Conservation (phyloP, 2,113 vertebrate species). For the Thunnus maccoyii region DNA sequence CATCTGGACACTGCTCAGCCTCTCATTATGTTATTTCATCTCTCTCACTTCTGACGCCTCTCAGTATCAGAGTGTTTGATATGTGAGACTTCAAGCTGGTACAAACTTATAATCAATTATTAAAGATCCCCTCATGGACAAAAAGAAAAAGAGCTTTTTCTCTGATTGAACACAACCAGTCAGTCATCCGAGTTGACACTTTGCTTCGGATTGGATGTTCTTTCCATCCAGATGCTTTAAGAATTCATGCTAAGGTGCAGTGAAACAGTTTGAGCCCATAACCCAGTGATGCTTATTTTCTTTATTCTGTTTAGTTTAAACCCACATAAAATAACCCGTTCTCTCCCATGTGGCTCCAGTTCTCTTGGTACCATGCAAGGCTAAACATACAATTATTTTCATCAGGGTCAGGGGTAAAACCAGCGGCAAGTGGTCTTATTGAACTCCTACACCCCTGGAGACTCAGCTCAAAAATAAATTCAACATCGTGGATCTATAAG, state of each 20-base stretch:
- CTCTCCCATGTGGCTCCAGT: too few species aligned
- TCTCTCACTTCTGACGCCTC: neutral
- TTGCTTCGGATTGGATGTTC: neutral
- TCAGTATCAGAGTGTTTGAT: slow-evolving; percentile 1
- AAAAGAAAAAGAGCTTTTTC: neutral
- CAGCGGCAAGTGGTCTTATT: too few species aligned
- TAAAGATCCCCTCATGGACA: neutral
- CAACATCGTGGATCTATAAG: too few species aligned
- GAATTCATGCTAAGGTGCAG: slow-evolving; percentile 3
- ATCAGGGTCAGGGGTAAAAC: too few species aligned
- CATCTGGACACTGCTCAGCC: neutral
- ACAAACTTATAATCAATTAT: slow-evolving; percentile 39
- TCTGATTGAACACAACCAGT: slow-evolving; percentile 10
- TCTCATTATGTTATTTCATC: slow-evolving; percentile 6
- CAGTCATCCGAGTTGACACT: neutral
- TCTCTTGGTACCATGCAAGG: too few species aligned
- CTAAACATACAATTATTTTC: too few species aligned
- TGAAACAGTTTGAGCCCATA: neutral
- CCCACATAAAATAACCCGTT: neutral
- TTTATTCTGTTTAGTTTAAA: neutral
- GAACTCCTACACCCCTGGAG: too few species aligned
- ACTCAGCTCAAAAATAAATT: too few species aligned
- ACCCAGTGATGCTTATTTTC: neutral
- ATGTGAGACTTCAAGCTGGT: neutral
- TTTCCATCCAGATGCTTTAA: neutral